phyloP scores from a whole-genome alignment of 2,797 vertebrate species.

The Psittacula echo region DNA sequence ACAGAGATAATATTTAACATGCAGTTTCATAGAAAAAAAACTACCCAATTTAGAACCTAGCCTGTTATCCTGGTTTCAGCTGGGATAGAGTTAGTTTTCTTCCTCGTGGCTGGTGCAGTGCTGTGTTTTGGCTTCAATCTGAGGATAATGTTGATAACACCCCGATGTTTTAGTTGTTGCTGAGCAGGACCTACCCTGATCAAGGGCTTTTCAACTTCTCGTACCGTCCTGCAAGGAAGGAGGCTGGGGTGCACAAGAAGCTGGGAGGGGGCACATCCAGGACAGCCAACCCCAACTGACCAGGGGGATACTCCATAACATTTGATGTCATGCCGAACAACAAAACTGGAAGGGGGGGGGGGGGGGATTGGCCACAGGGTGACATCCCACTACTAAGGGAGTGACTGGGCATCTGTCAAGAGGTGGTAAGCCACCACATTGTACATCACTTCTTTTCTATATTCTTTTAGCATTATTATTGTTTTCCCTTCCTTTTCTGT shows the following conservation, averaged over 20 bases:
- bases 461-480: not conserved
- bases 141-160: not conserved
- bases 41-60: not conserved
- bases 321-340: not conserved
- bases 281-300: not conserved
- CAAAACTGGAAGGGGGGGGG: not conserved
- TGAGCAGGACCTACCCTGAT: not conserved
- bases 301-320: not conserved
- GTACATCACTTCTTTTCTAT: not conserved
- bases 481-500: not conserved
- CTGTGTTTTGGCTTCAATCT: not conserved
- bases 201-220: not conserved
- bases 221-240: not conserved
- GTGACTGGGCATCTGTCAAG: fast-evolving
- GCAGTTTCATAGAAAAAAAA: not conserved
- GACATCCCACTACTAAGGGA: fast-evolving
- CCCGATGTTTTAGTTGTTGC: not conserved
- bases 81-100: not conserved
- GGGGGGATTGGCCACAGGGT: no score
- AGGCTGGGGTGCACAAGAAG: not conserved
- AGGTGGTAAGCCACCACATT: fast-evolving
- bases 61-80: not conserved
- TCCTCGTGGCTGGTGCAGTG: not conserved
- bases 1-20: not conserved
- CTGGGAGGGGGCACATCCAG: no score